A percentile compares a stretch with the other conserved stretches of the same genome.
Conservation (phyloP, 2,113 vertebrate genomes). For the Sturnus vulgaris region DNA sequence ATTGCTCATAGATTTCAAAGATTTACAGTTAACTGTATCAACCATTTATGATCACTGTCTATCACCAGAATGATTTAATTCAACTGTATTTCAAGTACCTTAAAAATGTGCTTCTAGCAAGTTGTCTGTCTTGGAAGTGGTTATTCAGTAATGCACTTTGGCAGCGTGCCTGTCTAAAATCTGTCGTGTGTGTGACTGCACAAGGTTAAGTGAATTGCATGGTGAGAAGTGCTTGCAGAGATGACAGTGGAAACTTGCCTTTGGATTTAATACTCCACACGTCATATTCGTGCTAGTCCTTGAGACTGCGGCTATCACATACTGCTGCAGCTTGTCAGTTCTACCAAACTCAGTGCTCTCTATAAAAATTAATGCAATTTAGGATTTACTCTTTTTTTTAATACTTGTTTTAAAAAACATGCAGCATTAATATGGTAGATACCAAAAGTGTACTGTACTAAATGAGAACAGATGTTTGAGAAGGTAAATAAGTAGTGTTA, state of each 20-base stretch:
- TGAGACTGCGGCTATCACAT: neutral
- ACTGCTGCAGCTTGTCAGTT: neutral
- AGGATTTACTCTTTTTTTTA: neutral
- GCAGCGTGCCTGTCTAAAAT: neutral
- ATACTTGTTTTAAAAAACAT: neutral
- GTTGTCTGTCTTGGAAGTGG: neutral
- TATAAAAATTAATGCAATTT: neutral
- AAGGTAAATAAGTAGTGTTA: neutral
- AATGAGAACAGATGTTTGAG: neutral
- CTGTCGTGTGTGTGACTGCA: neutral
- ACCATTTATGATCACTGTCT: neutral
- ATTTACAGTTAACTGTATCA: neutral
- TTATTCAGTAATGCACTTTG: neutral
- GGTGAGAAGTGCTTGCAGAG: neutral
- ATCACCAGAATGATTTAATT: neutral
- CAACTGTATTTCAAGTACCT: neutral
- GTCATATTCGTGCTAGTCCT: neutral
- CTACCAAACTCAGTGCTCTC: neutral
- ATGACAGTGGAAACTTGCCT: constrained; percentile 33
- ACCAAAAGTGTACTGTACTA: neutral
- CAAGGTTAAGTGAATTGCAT: neutral
- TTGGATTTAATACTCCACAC: neutral
- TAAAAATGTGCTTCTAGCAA: neutral
- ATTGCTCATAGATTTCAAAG: neutral
- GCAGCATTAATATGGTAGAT: neutral